A percentile compares a stretch with the other conserved stretches of the same genome.
Evolutionary conservation across 2,113 vertebrate species (phyloP).

Genomic region (Myrmecobius fasciatus): DNA sequence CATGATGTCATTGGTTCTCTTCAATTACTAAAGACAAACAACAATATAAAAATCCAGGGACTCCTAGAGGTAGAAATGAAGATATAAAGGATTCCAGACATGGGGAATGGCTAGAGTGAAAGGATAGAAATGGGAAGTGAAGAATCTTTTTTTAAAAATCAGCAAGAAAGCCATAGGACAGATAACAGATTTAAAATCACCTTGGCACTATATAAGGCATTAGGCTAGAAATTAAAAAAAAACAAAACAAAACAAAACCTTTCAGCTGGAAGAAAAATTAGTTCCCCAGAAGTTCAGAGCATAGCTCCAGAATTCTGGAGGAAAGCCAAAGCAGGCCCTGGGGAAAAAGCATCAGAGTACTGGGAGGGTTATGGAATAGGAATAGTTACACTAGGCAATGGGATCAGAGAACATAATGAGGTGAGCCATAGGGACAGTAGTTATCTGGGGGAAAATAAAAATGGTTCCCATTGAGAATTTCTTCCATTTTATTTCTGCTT

Average conservation of each 20-base stretch:
- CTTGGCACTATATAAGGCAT: not conserved
- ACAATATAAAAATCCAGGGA: not conserved
- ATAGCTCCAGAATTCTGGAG: not conserved
- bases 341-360: not conserved
- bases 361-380: not conserved
- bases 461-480: not conserved
- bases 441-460: not conserved
- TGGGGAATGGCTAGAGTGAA: not conserved
- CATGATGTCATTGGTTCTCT: too few relatives aligned
- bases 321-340: not conserved
- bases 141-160: not conserved
- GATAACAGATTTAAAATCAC: not conserved
- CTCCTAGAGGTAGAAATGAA: not conserved
- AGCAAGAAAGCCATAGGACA: not conserved
- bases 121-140: not conserved
- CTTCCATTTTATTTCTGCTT: not conserved
- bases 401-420: not conserved
- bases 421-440: not conserved
- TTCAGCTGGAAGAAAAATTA: not conserved
- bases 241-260: not conserved
- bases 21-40: too few relatives aligned
- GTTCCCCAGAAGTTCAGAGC: not conserved
- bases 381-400: not conserved
- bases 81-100: not conserved
- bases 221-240: not conserved